Percentiles rank a stretch among this genome's conserved stretches.
Conservation (phyloP, 2,113 vertebrate genomes). For the Amia ocellicauda region DNA sequence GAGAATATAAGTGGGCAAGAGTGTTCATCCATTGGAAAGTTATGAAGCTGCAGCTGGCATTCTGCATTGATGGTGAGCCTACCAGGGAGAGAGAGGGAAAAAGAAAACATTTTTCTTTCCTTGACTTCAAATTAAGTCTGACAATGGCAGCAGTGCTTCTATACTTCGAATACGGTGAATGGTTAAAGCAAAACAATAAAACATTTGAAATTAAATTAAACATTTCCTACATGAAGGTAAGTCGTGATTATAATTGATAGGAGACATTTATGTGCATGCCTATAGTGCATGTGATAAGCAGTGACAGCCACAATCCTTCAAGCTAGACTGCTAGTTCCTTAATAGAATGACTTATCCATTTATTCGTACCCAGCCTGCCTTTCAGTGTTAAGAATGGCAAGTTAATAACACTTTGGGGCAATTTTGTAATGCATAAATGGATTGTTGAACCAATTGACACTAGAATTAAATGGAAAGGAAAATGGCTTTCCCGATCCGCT, state of each 20-base stretch:
- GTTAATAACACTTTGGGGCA: not conserved
- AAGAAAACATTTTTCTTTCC: not conserved
- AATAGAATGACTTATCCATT: no score
- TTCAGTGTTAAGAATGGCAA: no score
- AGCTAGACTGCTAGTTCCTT: no score
- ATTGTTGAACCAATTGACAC: not conserved
- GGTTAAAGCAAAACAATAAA: no score
- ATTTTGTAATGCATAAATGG: not conserved
- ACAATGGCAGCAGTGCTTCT: no score
- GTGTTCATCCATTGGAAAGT: slow-evolving; percentile 97
- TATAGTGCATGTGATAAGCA: no score
- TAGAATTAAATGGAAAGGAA: not conserved
- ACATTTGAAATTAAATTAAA: no score
- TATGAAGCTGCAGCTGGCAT: slow-evolving; percentile 92
- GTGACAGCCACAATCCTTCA: no score
- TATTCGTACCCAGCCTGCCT: no score
- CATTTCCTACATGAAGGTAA: not conserved
- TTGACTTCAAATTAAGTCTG: no score
- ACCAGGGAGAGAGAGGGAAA: slow-evolving; percentile 28
- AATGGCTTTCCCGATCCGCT: not conserved
- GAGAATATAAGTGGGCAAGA: slow-evolving; percentile 95
- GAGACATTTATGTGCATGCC: not conserved
- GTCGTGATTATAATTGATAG: not conserved
- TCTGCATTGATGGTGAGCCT: slow-evolving; percentile 95
- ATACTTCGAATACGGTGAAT: no score